Evolutionary conservation across 2,113 vertebrate species (phyloP).

Genomic region (Myotis yumanensis): DNA sequence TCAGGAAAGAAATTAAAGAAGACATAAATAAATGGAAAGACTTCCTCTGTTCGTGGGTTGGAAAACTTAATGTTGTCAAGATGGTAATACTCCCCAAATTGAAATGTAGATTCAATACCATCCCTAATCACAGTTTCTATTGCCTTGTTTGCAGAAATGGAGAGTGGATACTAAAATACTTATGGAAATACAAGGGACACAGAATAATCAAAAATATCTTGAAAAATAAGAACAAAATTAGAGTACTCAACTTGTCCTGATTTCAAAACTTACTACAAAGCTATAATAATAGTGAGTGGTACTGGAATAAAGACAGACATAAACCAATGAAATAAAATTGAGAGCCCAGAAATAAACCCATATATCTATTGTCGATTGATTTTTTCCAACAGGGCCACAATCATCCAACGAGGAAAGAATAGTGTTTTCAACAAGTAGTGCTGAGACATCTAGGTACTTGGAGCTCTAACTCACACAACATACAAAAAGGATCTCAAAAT

Average conservation of each 20-base stretch:
- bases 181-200: not conserved
- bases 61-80: not conserved
- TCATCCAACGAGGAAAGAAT: not conserved
- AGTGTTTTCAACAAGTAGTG: not conserved
- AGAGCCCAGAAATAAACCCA: not conserved
- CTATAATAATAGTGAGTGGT: not conserved
- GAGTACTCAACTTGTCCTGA: not conserved
- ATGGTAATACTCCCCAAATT: not conserved
- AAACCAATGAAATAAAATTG: not conserved
- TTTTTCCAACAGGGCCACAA: not conserved
- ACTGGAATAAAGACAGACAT: not conserved
- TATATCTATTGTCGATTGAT: not conserved
- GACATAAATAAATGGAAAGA: not conserved
- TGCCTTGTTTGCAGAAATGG: not conserved
- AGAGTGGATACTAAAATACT: not conserved
- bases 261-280: slow-evolving; percentile 5
- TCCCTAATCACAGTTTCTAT: not conserved
- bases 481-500: not conserved
- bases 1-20: slow-evolving; percentile 31
- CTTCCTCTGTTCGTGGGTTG: not conserved
- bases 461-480: not conserved
- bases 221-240: not conserved
- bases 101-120: not conserved
- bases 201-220: not conserved
- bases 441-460: not conserved